Evolutionary conservation across 2,888 invertebrate species (phyloP).

Genomic region (Euphydryas editha): DNA sequence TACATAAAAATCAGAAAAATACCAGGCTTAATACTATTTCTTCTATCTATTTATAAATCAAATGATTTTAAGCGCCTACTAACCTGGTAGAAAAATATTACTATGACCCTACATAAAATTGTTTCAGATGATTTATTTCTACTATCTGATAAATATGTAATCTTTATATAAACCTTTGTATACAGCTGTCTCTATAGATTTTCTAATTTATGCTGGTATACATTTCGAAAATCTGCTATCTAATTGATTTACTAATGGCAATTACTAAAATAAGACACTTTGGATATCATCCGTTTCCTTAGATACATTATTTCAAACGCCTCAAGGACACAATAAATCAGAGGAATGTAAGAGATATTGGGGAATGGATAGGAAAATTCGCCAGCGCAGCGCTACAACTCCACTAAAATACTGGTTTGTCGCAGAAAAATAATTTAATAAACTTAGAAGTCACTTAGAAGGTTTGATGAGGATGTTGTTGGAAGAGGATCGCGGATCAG

Average conservation of each 20-base stretch:
- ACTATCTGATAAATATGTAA: constrained; percentile 60
- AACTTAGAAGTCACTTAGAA: constrained; percentile 54
- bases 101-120: constrained; percentile 76
- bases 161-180: constrained; percentile 57
- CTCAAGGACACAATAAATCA: constrained; percentile 60
- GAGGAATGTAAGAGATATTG: constrained; percentile 72
- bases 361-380: constrained; percentile 65
- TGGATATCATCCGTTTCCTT: constrained; percentile 76
- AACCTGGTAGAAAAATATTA: constrained; percentile 78
- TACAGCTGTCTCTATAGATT: constrained; percentile 63
- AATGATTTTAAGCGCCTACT: constrained; percentile 74
- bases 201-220: constrained; percentile 73
- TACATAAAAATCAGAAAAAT: constrained; percentile 71
- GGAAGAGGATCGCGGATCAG: constrained; percentile 81
- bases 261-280: constrained; percentile 83
- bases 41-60: constrained; percentile 72
- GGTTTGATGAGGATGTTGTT: constrained; percentile 78
- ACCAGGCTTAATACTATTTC: constrained; percentile 70
- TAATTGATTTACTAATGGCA: constrained; percentile 78
- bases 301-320: constrained; percentile 61
- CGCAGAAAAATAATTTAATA: constrained; percentile 21
- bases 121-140: constrained; percentile 63
- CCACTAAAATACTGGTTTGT: constrained; percentile 21
- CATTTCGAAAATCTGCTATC: constrained; percentile 78
- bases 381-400: constrained; percentile 36